A percentile compares a stretch with the other conserved stretches of the same genome.
Evolutionary conservation across 2,797 vertebrate genomes (phyloP).

Genomic region (Pterois miles): DNA sequence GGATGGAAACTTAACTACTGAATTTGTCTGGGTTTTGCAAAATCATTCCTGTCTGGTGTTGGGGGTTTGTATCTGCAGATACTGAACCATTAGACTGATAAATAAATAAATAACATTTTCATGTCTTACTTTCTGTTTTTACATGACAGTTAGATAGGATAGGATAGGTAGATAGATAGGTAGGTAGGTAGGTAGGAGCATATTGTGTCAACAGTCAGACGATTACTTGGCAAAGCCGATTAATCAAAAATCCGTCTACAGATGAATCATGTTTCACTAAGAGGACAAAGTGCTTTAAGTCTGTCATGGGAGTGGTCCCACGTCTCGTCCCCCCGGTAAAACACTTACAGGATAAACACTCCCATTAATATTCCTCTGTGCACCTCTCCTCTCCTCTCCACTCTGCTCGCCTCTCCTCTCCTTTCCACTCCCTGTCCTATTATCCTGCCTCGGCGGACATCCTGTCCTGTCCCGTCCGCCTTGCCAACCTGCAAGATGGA

Average conservation of each 20-base stretch:
- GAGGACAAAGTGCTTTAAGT: slow-evolving; percentile 63
- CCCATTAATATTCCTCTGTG: slow-evolving; percentile 84
- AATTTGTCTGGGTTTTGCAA: background rate
- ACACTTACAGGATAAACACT: slow-evolving; percentile 78
- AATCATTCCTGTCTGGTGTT: background rate
- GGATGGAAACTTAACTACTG: background rate
- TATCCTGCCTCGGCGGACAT: slow-evolving; percentile 77
- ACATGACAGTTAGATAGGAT: background rate
- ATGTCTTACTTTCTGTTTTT: background rate
- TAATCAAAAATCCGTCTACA: slow-evolving; percentile 33
- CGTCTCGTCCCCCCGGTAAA: slow-evolving; percentile 67
- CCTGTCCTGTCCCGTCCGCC: slow-evolving; percentile 74
- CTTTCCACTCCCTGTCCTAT: slow-evolving; percentile 75
- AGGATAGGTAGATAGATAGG: slow-evolving; percentile 5
- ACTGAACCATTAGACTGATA: background rate
- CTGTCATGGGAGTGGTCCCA: slow-evolving; percentile 66
- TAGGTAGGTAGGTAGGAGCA: background rate
- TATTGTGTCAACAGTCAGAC: slow-evolving; percentile 17
- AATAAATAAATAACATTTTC: background rate
- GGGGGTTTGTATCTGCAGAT: too few species aligned
- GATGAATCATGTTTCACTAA: slow-evolving; percentile 53
- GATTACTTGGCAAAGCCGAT: slow-evolving; percentile 24
- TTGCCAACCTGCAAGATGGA: slow-evolving; percentile 75
- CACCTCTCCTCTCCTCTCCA: slow-evolving; percentile 68
- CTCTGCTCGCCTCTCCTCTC: slow-evolving; percentile 58